phyloP scores from a whole-genome alignment of 2,113 vertebrate species.

The Aptenodytes patagonicus region DNA sequence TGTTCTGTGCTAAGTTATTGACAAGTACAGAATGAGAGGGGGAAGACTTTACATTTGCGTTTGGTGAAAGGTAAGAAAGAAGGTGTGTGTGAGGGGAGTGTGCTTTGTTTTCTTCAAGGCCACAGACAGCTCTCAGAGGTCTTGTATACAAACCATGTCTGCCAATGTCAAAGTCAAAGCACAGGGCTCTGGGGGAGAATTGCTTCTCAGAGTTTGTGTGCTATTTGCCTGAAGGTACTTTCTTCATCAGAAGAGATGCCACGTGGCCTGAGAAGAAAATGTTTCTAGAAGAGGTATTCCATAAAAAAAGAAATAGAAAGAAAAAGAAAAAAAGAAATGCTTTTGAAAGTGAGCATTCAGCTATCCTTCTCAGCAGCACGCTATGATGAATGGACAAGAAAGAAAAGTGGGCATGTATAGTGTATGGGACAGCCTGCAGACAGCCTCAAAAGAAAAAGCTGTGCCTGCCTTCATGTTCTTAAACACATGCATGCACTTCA shows the following conservation, averaged over 20 bases:
- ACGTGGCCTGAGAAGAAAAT: neutral
- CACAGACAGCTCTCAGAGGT: neutral
- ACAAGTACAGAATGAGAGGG: neutral
- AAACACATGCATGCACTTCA: fast-evolving
- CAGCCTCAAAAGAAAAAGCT: neutral
- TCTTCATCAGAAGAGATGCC: neutral
- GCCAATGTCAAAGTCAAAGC: neutral
- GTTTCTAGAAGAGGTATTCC: neutral
- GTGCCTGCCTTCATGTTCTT: neutral
- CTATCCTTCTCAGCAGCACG: neutral
- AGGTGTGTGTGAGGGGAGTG: neutral
- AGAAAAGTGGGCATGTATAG: neutral
- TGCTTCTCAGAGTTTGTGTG: neutral
- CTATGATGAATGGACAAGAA: neutral
- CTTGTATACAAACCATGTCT: neutral
- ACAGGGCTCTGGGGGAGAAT: neutral
- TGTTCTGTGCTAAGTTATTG: neutral
- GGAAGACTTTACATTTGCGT: neutral
- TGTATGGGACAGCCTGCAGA: neutral
- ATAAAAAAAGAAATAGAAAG: neutral
- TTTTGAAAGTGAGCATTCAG: neutral
- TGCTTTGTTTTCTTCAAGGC: neutral
- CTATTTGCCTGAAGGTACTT: neutral
- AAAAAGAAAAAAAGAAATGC: fast-evolving
- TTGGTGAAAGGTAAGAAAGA: neutral